Percentiles rank a stretch among this genome's conserved stretches.
phyloP scores from a whole-genome alignment of 1,140 invertebrate species.

The Bombus difficillimus region DNA sequence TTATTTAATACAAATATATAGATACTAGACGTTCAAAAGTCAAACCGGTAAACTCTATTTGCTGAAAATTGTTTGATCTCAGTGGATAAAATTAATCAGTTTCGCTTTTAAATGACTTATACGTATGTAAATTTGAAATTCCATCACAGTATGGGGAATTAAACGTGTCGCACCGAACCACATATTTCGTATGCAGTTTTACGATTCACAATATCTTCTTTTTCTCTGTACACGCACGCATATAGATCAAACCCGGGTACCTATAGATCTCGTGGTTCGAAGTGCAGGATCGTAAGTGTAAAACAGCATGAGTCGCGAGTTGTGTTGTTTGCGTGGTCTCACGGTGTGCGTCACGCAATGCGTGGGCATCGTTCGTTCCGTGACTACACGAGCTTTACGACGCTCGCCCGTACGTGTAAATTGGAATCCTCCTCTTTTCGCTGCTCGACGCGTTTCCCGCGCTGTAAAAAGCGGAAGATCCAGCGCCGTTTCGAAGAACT shows the following conservation, averaged over 20 bases:
- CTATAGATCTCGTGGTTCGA: conserved; percentile 8
- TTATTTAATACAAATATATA: no score
- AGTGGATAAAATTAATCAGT: no score
- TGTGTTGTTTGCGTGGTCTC: conserved; percentile 1
- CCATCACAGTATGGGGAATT: no score
- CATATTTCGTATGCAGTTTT: no score
- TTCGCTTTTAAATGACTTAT: no score
- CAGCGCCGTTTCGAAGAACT: conserved; percentile 30
- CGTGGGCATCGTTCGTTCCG: conserved; percentile 39
- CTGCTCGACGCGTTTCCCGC: not conserved
- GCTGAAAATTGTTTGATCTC: no score
- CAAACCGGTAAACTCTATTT: no score
- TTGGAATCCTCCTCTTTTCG: conserved; percentile 26
- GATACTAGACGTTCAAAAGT: no score
- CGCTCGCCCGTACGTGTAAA: conserved; percentile 48
- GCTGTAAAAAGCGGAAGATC: conserved; percentile 32
- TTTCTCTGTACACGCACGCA: not conserved
- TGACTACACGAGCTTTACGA: conserved; percentile 44
- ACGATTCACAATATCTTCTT: not conserved
- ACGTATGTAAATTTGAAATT: no score
- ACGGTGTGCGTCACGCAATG: conserved; percentile 48
- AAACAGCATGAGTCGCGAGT: not conserved
- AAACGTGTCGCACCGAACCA: no score
- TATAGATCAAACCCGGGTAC: conserved; percentile 4
- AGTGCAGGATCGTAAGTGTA: not conserved